Evolutionary conservation across 2,113 vertebrate species (phyloP).

Genomic region (Chamaetylas fuelleborni): DNA sequence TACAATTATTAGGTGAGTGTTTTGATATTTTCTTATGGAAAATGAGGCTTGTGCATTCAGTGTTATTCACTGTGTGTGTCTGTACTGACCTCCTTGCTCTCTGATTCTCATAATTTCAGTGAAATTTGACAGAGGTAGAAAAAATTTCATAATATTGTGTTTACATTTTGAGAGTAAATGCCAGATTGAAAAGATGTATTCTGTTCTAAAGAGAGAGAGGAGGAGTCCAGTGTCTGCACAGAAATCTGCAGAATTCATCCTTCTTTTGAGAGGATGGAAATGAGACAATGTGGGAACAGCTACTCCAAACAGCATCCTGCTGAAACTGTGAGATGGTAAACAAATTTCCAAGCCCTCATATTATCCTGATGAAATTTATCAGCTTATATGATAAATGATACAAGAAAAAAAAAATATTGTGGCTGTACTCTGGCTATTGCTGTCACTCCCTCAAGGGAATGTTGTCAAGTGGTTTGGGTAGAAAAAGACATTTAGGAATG

Average conservation of each 20-base stretch:
- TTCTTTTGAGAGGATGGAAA: neutral
- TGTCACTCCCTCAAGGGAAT: neutral
- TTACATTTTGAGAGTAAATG: neutral
- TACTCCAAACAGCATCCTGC: neutral
- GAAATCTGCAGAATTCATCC: neutral
- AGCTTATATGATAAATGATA: neutral
- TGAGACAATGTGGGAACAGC: neutral
- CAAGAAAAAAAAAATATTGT: neutral
- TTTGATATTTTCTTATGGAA: neutral
- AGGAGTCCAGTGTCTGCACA: neutral
- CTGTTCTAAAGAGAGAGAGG: neutral
- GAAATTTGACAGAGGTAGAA: neutral
- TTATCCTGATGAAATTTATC: neutral
- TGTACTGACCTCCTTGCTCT: neutral
- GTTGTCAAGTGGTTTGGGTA: neutral
- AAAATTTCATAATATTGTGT: neutral
- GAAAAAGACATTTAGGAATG: constrained; percentile 15
- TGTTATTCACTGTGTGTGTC: neutral
- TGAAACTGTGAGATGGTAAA: neutral
- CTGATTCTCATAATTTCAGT: neutral
- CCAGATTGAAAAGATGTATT: neutral
- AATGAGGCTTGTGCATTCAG: neutral
- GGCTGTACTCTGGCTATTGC: neutral
- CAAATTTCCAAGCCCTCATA: neutral
- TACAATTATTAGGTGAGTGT: neutral